Percentiles rank a stretch among this genome's conserved stretches.
Conservation (phyloP, 1,140 invertebrate species). For the Aradophagus sp. region DNA sequence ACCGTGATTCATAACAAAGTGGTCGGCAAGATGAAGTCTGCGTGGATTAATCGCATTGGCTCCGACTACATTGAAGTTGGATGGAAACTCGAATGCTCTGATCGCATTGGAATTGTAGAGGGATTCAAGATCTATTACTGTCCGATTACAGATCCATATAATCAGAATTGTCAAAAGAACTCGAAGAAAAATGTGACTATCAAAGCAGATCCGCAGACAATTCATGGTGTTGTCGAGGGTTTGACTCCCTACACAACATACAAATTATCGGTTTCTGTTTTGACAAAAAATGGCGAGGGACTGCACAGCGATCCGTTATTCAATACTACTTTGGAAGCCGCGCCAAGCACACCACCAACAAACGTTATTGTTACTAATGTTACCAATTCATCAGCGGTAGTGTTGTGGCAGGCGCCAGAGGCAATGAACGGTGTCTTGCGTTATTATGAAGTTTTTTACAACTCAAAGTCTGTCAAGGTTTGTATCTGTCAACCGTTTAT, state of each 20-base stretch:
- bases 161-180: slow-evolving; percentile 72
- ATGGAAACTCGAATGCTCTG: slow-evolving; percentile 83
- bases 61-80: slow-evolving; percentile 78
- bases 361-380: slow-evolving; percentile 78
- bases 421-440: slow-evolving; percentile 84
- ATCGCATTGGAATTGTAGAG: slow-evolving; percentile 79
- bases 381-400: slow-evolving; percentile 79
- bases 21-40: slow-evolving; percentile 80
- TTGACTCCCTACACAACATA: slow-evolving; percentile 88
- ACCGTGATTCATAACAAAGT: slow-evolving; percentile 82
- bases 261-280: slow-evolving; percentile 81
- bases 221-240: slow-evolving; percentile 67
- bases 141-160: slow-evolving; percentile 76
- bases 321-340: slow-evolving; percentile 85
- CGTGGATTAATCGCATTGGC: slow-evolving; percentile 77
- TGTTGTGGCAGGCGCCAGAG: slow-evolving; percentile 82
- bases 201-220: slow-evolving; percentile 67
- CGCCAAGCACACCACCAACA: slow-evolving; percentile 76
- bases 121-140: slow-evolving; percentile 83
- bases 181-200: slow-evolving; percentile 73
- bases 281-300: slow-evolving; percentile 83
- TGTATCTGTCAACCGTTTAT: no score
- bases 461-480: slow-evolving; percentile 23
- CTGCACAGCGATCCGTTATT: slow-evolving; percentile 80
- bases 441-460: slow-evolving; percentile 81